Conservation (phyloP, 2,113 vertebrate species). For the Leptobrachium ailaonicum region DNA sequence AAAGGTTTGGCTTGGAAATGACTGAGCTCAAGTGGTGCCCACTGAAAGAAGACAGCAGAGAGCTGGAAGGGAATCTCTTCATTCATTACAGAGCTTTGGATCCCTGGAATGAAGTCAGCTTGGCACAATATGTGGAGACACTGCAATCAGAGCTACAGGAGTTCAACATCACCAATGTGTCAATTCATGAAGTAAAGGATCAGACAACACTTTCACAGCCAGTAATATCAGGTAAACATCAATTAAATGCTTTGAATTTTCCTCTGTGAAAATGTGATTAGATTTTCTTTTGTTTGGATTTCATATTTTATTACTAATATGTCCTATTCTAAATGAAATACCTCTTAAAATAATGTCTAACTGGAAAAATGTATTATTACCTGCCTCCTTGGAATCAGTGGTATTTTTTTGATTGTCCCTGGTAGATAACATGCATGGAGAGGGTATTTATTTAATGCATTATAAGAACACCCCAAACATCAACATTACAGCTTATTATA, state of each 20-base stretch:
- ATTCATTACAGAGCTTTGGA: neutral
- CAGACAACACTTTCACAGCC: constrained; percentile 13
- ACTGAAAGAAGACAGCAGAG: neutral
- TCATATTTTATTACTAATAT: too few species aligned
- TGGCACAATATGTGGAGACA: neutral
- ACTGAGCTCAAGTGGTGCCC: neutral
- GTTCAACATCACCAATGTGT: neutral
- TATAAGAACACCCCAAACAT: too few species aligned
- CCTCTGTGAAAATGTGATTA: too few species aligned
- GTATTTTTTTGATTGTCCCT: too few species aligned
- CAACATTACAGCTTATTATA: too few species aligned
- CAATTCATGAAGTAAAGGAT: constrained; percentile 11
- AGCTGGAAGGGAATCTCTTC: constrained; percentile 2
- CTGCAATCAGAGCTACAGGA: neutral
- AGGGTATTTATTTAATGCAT: too few species aligned
- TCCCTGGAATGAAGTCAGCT: neutral
- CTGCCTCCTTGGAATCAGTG: too few species aligned
- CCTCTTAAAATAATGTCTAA: too few species aligned
- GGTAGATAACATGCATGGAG: too few species aligned
- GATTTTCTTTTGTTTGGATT: too few species aligned
- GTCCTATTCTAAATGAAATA: too few species aligned
- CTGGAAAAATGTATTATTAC: too few species aligned
- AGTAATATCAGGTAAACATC: constrained; percentile 22
- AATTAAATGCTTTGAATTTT: neutral
- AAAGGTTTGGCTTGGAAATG: neutral